Conservation (phyloP, 1,140 invertebrate genomes). For the Cydia strobilella region DNA sequence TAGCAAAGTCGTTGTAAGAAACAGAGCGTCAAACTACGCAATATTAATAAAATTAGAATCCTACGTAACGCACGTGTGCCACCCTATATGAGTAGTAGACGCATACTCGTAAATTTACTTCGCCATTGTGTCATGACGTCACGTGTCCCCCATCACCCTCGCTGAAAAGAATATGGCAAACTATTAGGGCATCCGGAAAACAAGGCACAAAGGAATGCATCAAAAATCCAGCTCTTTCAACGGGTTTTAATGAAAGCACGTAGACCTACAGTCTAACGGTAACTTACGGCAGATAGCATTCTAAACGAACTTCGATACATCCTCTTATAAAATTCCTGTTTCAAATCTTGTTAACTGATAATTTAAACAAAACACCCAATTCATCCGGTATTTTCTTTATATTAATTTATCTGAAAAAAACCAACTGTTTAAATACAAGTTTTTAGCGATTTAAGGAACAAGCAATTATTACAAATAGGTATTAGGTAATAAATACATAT, state of each 20-base stretch:
- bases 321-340: not conserved
- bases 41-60: not conserved
- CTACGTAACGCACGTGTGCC: conserved; percentile 18
- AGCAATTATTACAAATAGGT: no score
- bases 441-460: no score
- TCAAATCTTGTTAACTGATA: not conserved
- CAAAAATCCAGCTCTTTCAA: not conserved
- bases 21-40: conserved; percentile 32
- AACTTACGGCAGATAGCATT: not conserved
- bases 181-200: conserved; percentile 18
- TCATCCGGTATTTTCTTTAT: no score
- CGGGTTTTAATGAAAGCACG: conserved; percentile 12
- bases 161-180: conserved; percentile 4
- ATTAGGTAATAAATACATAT: no score
- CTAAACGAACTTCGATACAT: not conserved
- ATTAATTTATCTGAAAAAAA: no score
- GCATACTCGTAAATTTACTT: conserved; percentile 56
- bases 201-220: not conserved
- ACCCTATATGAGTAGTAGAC: conserved; percentile 52
- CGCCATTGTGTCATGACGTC: conserved; percentile 54
- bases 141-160: conserved; percentile 40
- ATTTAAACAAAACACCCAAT: no score
- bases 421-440: no score
- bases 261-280: not conserved
- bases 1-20: conserved; percentile 1